Conservation (phyloP, 1,140 invertebrate genomes). For the Trichonephila inaurata region DNA sequence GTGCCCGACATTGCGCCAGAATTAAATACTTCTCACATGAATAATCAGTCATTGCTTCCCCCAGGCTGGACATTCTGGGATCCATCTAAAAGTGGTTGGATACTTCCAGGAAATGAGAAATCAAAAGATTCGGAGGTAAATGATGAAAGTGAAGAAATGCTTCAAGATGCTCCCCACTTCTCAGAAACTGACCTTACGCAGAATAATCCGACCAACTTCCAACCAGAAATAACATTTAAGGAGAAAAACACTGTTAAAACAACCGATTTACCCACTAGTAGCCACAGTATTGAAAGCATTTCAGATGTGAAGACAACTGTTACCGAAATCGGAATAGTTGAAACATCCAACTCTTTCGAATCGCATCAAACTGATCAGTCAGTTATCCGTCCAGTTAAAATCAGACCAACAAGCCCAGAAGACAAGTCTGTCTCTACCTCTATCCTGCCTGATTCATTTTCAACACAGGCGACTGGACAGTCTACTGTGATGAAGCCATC, state of each 20-base stretch:
- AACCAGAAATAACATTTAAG: background rate
- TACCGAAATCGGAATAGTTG: background rate
- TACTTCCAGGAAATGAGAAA: background rate
- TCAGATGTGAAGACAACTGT: too few relatives aligned
- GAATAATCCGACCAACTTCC: background rate
- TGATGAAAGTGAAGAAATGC: constrained; percentile 45
- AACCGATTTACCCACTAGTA: background rate
- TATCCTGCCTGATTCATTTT: constrained; percentile 21
- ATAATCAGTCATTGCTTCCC: background rate
- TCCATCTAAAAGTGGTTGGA: background rate
- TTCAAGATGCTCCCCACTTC: constrained; percentile 26
- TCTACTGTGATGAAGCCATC: background rate
- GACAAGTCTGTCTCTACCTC: constrained; percentile 4
- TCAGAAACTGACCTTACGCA: background rate
- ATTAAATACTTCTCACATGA: background rate
- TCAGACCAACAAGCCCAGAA: constrained; percentile 21
- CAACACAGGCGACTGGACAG: background rate
- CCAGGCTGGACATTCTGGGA: background rate
- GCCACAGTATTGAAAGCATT: too few relatives aligned
- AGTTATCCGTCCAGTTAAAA: constrained; percentile 66
- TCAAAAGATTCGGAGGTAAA: background rate
- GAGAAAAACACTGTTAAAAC: background rate
- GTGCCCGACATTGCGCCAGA: background rate
- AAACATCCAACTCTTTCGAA: background rate
- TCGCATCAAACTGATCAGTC: constrained; percentile 19